Evolutionary conservation across 2,113 vertebrate genomes (phyloP).

Genomic region (Psilopsiagon aymara): DNA sequence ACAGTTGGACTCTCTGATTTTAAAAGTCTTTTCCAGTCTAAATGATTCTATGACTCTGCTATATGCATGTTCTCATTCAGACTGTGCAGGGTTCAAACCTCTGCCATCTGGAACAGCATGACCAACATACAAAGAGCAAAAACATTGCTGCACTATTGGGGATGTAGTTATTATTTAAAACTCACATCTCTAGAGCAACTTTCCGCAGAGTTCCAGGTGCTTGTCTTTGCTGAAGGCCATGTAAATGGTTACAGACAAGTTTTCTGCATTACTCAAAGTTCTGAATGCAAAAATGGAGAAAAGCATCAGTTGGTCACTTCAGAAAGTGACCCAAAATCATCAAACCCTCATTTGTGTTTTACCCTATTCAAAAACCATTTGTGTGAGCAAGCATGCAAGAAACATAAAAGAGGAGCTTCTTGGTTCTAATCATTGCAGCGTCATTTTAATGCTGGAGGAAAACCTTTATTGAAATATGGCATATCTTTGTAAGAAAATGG

Average conservation of each 20-base stretch:
- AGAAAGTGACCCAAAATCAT: not conserved
- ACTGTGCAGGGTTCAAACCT: not conserved
- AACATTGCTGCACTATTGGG: fast-evolving
- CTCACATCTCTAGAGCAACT: not conserved
- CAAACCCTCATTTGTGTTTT: not conserved
- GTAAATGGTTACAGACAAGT: not conserved
- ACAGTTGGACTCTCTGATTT: not conserved
- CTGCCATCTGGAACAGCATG: not conserved
- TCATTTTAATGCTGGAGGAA: not conserved
- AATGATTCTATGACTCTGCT: not conserved
- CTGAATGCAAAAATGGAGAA: not conserved
- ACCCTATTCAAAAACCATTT: not conserved
- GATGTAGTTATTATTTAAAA: not conserved
- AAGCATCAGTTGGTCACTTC: not conserved
- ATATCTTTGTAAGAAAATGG: not conserved
- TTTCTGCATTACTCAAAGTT: not conserved
- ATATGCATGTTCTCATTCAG: not conserved
- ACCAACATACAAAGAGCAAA: not conserved
- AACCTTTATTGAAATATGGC: not conserved
- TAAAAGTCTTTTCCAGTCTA: not conserved
- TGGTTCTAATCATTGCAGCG: not conserved
- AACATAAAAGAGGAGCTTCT: not conserved
- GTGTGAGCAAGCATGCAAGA: not conserved
- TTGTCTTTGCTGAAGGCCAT: not conserved
- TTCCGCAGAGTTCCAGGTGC: not conserved